Evolutionary conservation across 2,888 invertebrate genomes (phyloP), one percentile per base, ranked within the genome.

Genomic region (Apamea crenata): DNA sequence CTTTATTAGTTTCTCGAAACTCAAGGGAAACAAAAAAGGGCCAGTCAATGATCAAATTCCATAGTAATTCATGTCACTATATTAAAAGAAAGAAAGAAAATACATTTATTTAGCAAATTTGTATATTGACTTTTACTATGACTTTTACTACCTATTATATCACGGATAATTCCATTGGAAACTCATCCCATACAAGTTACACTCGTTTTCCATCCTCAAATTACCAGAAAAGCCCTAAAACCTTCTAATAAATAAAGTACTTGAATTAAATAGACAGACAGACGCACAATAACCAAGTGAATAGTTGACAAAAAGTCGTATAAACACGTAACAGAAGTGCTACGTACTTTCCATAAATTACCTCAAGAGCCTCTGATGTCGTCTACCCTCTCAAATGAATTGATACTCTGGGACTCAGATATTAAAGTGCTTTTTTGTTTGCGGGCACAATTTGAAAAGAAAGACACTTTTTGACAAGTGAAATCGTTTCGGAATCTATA

Each of bases 361-460:
- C 80, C 56, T 84, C 78, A 67, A 79, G 82, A 74, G 70, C 6
- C 63, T 40, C 32, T 88, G 77, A 83, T 80, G 80, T 89, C 88
- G 84, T 73, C 32, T 61, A 59, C 78, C 68, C 78, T 71, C 29
- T 74, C 76, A 86, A 71, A 68, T 72, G 59, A 87, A 88, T 83
- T 82, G 68, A 78, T 78, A 71, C 78, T 78, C 70, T 82, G 47
- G 63, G 65, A 18, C 21, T 16, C 4, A 18, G 36, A 77, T 44
- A 29, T 32, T 81, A 82, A 79, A 89, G 89, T 84, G 66, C 61
- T 69, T 80, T 86, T 89, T 83, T 77, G 69, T 79, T 82, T 82
- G 82, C 50, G 21, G 21, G 32, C 4, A 47, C 29, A 72, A 70
- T 81, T 74, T 81, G 36, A 66, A 74, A 74, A 82, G 78, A 81